Conservation (phyloP, 2,888 invertebrate genomes). For the Macaria notata region DNA sequence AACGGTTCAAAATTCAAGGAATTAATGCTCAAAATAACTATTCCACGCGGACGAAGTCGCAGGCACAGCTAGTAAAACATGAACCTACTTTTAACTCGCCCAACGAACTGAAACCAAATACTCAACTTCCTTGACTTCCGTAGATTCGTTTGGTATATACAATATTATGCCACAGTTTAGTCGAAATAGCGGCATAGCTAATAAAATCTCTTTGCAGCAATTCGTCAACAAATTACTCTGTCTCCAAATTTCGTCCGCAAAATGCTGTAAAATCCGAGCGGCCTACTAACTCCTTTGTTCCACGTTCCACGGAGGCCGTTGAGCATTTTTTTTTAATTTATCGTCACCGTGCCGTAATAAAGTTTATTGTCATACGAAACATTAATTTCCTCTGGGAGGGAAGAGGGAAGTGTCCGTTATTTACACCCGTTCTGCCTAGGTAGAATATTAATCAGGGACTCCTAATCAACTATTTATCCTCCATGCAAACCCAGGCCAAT, state of each 20-base stretch:
- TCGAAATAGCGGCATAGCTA: constrained; percentile 1
- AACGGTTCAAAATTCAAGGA: too few relatives aligned
- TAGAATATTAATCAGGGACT: too few relatives aligned
- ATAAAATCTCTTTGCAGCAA: constrained; percentile 19
- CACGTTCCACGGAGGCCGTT: constrained; percentile 15
- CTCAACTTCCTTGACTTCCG: too few relatives aligned
- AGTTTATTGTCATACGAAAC: constrained; percentile 47
- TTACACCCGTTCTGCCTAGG: constrained; percentile 30
- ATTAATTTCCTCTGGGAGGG: constrained; percentile 51
- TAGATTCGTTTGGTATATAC: too few relatives aligned
- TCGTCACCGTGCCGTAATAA: constrained; percentile 38
- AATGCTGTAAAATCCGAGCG: constrained; percentile 24
- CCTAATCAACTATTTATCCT: too few relatives aligned
- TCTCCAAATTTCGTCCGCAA: constrained; percentile 18
- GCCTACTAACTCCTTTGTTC: constrained; percentile 27
- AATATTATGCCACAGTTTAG: too few relatives aligned
- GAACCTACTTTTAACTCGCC: too few relatives aligned
- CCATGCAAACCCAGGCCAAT: too few relatives aligned
- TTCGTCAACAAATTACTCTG: constrained; percentile 21
- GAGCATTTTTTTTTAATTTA: constrained; percentile 36
- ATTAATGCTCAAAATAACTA: too few relatives aligned
- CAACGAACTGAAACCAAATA: too few relatives aligned
- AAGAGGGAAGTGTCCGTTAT: constrained; percentile 39
- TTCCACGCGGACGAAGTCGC: too few relatives aligned
- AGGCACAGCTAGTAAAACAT: too few relatives aligned